Evolutionary conservation across 2,113 vertebrate genomes (phyloP).

Genomic region (Nycticorax nycticorax): DNA sequence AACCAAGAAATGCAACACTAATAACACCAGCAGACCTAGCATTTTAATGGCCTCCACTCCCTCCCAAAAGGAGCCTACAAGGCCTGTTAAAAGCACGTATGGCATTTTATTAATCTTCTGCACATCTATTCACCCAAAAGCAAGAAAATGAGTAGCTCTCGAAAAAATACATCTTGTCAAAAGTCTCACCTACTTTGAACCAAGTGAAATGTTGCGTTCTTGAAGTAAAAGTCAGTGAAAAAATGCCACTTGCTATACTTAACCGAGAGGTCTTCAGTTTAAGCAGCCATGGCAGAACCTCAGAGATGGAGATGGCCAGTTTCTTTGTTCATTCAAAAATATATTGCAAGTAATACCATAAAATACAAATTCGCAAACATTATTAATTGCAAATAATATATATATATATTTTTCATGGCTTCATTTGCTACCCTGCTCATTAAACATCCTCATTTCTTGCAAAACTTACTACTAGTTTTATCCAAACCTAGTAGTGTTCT

Average conservation of each 20-base stretch:
- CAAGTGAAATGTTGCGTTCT: neutral
- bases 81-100: neutral
- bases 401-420: neutral
- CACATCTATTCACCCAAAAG: neutral
- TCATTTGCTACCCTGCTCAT: neutral
- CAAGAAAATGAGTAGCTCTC: neutral
- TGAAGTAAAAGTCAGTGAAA: neutral
- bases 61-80: neutral
- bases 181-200: neutral
- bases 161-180: neutral
- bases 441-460: neutral
- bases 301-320: neutral
- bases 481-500: neutral
- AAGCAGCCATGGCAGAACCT: neutral
- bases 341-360: neutral
- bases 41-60: neutral
- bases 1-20: neutral
- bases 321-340: neutral
- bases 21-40: neutral
- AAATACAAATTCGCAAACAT: neutral
- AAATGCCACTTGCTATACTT: neutral
- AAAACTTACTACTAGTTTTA: neutral
- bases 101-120: neutral
- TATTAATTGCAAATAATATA: neutral
- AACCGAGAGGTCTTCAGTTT: neutral